A percentile compares a stretch with the other conserved stretches of the same genome.
Evolutionary conservation across 2,888 invertebrate genomes (phyloP).

Genomic region (Trileptium ribeirensis): DNA sequence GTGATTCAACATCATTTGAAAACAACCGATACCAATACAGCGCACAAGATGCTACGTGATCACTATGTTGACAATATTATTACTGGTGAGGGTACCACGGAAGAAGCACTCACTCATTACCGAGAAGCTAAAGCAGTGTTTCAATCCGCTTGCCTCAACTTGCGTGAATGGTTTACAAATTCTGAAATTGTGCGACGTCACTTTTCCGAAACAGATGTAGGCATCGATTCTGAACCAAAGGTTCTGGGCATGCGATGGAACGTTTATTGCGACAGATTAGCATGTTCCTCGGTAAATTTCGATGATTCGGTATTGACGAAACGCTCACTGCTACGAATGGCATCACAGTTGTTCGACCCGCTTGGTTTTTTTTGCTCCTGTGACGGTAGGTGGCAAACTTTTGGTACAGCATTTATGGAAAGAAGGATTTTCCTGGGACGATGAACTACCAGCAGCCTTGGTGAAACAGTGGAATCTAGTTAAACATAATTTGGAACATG

Average conservation of each 20-base stretch:
- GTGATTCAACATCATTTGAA: constrained; percentile 11
- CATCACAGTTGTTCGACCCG: constrained; percentile 36
- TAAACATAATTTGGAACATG: background rate
- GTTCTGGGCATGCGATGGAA: constrained; percentile 6
- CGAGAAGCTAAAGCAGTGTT: constrained; percentile 30
- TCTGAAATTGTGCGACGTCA: background rate
- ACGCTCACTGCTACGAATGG: constrained; percentile 26
- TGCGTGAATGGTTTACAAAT: constrained; percentile 20
- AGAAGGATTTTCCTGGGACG: constrained; percentile 38
- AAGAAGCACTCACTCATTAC: constrained; percentile 20
- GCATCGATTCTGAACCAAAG: background rate
- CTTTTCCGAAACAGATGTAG: background rate
- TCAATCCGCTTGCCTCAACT: constrained; percentile 1
- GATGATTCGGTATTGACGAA: constrained; percentile 23
- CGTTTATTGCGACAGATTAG: constrained; percentile 9
- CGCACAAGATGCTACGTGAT: constrained; percentile 17
- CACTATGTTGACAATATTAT: constrained; percentile 35
- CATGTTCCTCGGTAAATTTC: background rate
- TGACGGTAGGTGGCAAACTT: constrained; percentile 33
- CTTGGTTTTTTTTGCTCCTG: constrained; percentile 32
- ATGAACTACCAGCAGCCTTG: constrained; percentile 24
- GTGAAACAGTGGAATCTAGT: background rate
- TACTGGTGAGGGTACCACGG: background rate
- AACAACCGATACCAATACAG: background rate
- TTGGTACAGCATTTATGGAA: constrained; percentile 41